Conservation (phyloP, 2,113 vertebrate species). For the Ailurus styani region DNA sequence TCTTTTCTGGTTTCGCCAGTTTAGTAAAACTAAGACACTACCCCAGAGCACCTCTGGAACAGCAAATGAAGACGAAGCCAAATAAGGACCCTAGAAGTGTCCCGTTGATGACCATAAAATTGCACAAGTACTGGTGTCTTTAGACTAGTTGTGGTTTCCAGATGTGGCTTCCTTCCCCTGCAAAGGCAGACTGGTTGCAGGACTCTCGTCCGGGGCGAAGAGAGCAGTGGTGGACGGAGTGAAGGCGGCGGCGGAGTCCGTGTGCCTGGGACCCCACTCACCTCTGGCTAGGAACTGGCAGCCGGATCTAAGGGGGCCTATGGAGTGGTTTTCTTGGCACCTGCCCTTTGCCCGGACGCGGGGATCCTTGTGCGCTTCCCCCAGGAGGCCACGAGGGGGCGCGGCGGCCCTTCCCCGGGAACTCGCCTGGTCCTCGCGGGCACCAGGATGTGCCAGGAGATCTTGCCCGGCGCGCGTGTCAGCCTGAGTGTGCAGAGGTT, state of each 20-base stretch:
- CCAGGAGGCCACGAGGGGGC: background rate
- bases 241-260: background rate
- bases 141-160: background rate
- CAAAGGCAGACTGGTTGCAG: background rate
- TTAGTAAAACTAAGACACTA: background rate
- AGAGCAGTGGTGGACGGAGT: background rate
- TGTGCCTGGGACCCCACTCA: background rate
- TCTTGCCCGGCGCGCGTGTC: background rate
- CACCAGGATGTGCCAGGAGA: background rate
- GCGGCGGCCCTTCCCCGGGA: background rate
- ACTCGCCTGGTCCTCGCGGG: background rate
- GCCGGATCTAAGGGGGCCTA: background rate
- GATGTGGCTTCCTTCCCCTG: background rate
- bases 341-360: background rate
- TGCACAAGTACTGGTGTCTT: background rate
- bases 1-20: background rate
- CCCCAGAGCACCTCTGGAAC: background rate
- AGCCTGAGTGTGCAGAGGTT: background rate
- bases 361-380: background rate
- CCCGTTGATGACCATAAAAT: background rate
- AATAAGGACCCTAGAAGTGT: background rate
- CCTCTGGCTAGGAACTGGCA: background rate
- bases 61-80: background rate
- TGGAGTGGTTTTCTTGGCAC: background rate
- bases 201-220: background rate